Conservation (phyloP, 2,797 vertebrate genomes). For the Chaetodon trifasciatus region DNA sequence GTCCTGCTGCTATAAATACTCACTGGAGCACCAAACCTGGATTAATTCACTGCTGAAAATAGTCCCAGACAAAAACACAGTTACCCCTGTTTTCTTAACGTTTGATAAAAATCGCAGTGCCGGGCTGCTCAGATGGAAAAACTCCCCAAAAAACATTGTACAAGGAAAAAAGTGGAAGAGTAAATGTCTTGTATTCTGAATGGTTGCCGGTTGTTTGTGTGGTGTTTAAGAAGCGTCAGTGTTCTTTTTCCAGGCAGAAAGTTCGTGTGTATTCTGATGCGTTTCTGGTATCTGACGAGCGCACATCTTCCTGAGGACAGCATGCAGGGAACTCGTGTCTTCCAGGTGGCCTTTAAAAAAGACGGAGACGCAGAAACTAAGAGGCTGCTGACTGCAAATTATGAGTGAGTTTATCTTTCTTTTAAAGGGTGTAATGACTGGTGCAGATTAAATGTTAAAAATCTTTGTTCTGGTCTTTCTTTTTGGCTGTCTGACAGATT, state of each 20-base stretch:
- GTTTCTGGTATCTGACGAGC: slow-evolving; percentile 95
- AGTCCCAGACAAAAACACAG: neutral
- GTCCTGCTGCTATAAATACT: neutral
- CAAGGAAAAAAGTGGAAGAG: too few species aligned
- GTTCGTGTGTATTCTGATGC: slow-evolving; percentile 96
- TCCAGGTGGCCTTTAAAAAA: slow-evolving; percentile 87
- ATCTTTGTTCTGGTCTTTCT: neutral
- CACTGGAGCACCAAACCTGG: neutral
- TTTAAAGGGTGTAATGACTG: neutral
- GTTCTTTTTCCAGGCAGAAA: slow-evolving; percentile 87
- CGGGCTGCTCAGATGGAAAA: neutral
- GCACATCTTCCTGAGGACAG: slow-evolving; percentile 87
- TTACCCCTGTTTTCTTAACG: neutral
- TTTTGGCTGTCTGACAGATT: slow-evolving; percentile 85
- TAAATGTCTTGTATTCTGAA: too few species aligned
- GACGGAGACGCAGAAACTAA: slow-evolving; percentile 85
- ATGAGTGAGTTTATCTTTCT: slow-evolving; percentile 89
- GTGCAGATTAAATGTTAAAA: accelerated
- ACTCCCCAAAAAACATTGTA: too few species aligned
- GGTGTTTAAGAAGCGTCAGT: neutral
- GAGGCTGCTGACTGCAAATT: slow-evolving; percentile 91
- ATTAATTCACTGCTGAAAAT: neutral
- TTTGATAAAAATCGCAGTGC: neutral
- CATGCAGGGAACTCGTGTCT: slow-evolving; percentile 86
- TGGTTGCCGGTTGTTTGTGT: too few species aligned